Evolutionary conservation across 2,888 invertebrate species (phyloP), one percentile per base, ranked within the genome.

Genomic region (Artemia sp.): DNA sequence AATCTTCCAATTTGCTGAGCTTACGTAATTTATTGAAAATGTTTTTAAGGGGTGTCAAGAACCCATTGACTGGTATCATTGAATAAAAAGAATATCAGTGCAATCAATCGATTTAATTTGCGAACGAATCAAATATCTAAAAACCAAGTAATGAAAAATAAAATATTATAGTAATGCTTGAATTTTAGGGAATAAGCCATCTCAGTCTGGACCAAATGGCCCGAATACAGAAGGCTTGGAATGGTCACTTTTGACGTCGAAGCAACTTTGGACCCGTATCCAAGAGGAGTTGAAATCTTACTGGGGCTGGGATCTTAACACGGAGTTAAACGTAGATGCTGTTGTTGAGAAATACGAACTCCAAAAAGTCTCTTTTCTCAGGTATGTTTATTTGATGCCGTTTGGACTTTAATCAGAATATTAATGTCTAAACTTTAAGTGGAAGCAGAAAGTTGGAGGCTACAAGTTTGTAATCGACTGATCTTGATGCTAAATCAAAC

Each of bases 161-260:
- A 38, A 38, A 38, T 38, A 6, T 38, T 38, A 38, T 38, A 38
- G 0, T 38, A 38, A 38, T 38, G 6, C 6, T 1, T 14, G 8
- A 8, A 12, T 19, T 38, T 8, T 68, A 70, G 70, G 70, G 6
- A 70, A 70, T 52, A 70, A 70, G 53, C 51, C 51, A 58, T 38
- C 38, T 38, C 64, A 58, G 67, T 72, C 71, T 52, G 72, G 72
- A 10, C 70, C 80, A 72, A 72, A 53, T 51, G 72, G 72, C 9
- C 70, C 80, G 72, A 72, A 53, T 51, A 77, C 77, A 73, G 83
- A 82, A 74, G 83, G 83, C 74, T 86, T 85, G 76, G 92, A 91
- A 75, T 98, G 96, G 96, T 87, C 90, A 6, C 83, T 83, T 72
- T 81, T 95, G 72, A 92, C 92, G 7, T 89, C 92, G 0, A 89